Conservation (phyloP, 2,113 vertebrate species). For the Mesembrinibis cayennensis region DNA sequence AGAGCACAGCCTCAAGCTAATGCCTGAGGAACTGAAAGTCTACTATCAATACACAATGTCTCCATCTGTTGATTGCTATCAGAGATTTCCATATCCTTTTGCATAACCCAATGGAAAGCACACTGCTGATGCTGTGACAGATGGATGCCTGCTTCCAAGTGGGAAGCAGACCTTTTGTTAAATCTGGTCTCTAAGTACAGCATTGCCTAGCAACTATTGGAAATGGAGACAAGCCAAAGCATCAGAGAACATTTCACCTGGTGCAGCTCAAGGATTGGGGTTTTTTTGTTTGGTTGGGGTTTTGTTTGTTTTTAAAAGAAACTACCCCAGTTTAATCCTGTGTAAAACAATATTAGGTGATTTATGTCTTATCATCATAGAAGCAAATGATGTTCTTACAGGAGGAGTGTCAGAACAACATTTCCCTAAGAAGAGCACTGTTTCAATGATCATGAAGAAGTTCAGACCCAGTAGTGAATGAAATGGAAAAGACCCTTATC, state of each 20-base stretch:
- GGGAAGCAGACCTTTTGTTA: neutral
- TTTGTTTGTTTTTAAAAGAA: neutral
- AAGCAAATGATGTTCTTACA: neutral
- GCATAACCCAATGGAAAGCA: neutral
- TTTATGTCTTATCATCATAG: neutral
- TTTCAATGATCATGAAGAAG: neutral
- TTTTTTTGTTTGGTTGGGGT: neutral
- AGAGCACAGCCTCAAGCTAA: neutral
- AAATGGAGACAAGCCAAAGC: neutral
- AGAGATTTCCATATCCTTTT: neutral
- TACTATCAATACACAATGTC: neutral
- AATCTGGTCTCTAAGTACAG: neutral
- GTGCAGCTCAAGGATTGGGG: neutral
- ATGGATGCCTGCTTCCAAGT: neutral
- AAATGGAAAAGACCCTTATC: neutral
- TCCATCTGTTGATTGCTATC: constrained; percentile 1
- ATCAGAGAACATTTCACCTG: neutral
- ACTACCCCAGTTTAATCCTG: neutral
- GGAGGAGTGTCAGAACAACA: neutral
- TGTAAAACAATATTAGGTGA: neutral
- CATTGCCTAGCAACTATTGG: neutral
- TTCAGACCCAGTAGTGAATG: neutral
- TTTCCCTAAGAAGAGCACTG: neutral
- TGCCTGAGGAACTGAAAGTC: neutral
- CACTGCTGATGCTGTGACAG: neutral